Evolutionary conservation across 2,113 vertebrate species (phyloP).

Genomic region (Gobio gobio): DNA sequence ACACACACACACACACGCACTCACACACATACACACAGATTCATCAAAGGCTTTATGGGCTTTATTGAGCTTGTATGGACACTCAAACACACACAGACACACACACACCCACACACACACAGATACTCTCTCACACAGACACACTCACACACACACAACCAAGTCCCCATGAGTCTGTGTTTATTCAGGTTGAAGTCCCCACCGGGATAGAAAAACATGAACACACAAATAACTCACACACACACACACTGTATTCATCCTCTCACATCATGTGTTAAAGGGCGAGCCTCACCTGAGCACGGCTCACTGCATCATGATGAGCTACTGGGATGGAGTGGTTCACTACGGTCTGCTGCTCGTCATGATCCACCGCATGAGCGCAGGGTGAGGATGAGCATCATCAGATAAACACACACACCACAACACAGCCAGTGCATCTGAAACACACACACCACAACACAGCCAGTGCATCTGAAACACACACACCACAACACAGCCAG

Average conservation of each 20-base stretch:
- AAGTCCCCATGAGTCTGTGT: no score
- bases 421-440: background rate
- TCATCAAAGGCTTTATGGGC: no score
- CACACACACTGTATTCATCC: background rate
- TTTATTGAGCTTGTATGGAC: no score
- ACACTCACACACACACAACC: no score
- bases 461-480: no score
- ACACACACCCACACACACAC: no score
- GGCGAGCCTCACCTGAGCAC: slow-evolving; percentile 85
- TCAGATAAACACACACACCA: background rate
- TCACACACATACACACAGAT: no score
- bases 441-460: background rate
- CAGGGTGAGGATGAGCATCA: slow-evolving; percentile 70
- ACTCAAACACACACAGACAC: no score
- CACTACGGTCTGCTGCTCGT: slow-evolving; percentile 85
- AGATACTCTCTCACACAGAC: no score
- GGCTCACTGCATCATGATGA: slow-evolving; percentile 84
- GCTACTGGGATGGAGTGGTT: slow-evolving; percentile 88
- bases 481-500: background rate
- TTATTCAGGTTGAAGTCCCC: no score
- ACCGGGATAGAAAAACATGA: background rate
- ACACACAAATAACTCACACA: background rate
- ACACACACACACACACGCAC: no score
- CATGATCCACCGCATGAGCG: slow-evolving; percentile 80
- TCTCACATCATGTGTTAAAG: slow-evolving; percentile 65